phyloP scores from a whole-genome alignment of 2,888 invertebrate genomes.

The Dryadula phaetusa region DNA sequence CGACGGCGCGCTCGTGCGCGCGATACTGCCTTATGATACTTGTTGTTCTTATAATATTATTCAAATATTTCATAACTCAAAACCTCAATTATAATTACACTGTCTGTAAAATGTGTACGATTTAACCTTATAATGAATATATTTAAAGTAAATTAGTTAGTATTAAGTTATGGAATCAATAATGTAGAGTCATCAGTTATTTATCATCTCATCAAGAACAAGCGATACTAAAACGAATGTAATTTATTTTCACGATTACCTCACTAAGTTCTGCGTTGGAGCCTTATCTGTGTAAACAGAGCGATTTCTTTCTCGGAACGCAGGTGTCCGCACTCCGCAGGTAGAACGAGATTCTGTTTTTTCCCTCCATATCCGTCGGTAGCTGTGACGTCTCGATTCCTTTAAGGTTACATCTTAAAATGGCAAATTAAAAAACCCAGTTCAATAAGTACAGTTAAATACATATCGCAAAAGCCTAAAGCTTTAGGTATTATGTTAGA shows the following conservation, averaged over 20 bases:
- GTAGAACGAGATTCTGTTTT: background rate
- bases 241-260: background rate
- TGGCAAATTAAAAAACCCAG: too few relatives aligned
- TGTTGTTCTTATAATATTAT: too few relatives aligned
- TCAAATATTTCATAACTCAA: too few relatives aligned
- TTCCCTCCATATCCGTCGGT: background rate
- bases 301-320: conserved; percentile 33
- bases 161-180: too few relatives aligned
- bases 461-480: background rate
- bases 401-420: background rate
- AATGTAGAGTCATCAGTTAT: too few relatives aligned
- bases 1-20: background rate
- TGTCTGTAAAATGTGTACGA: too few relatives aligned
- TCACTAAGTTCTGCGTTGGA: background rate
- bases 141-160: too few relatives aligned
- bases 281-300: conserved; percentile 17
- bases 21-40: background rate
- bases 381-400: background rate
- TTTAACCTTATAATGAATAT: too few relatives aligned
- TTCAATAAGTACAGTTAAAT: background rate
- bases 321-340: background rate
- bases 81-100: too few relatives aligned
- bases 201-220: too few relatives aligned
- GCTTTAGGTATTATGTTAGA: background rate
- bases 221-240: background rate